These are phyloP conservation scores for Dryoscopus gambensis DNA, from an alignment of 2,113 vertebrate genomes.

Conservation along the genomic window DNA sequence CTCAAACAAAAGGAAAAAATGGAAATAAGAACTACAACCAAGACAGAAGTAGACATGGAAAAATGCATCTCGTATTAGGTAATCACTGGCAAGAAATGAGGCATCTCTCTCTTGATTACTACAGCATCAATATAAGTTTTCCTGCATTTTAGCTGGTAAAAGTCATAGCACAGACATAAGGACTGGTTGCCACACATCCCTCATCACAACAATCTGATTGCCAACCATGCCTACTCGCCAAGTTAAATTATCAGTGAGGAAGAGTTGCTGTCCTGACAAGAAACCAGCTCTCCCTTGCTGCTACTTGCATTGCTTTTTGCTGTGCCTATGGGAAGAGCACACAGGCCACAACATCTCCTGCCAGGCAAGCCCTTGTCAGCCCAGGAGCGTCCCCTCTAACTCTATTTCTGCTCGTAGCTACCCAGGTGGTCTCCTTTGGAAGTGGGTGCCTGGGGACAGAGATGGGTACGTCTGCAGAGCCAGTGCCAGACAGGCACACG, in stretches of 20 bases:
- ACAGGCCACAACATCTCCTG: not conserved
- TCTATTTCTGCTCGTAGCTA: not conserved
- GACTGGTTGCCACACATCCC: not conserved
- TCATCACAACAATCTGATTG: not conserved
- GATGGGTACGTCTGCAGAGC: accelerated
- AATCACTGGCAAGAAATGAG: not conserved
- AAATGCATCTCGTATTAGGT: not conserved
- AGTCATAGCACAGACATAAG: not conserved
- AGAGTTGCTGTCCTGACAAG: not conserved
- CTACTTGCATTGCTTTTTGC: not conserved
- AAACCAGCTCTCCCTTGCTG: not conserved
- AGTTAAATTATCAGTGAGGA: not conserved
- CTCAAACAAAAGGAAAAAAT: not conserved
- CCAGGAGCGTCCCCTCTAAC: not conserved
- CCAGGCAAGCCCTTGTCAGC: not conserved
- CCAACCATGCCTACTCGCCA: not conserved
- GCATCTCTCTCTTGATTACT: not conserved
- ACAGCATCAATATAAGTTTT: not conserved
- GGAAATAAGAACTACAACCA: not conserved
- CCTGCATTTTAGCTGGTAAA: not conserved
- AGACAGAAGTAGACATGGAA: not conserved
- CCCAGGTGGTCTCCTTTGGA: not conserved
- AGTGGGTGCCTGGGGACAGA: not conserved
- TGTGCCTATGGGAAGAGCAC: not conserved
- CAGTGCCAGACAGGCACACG: not conserved